Conservation (phyloP, 1,140 invertebrate species). For the Anoplolepis gracilipes region DNA sequence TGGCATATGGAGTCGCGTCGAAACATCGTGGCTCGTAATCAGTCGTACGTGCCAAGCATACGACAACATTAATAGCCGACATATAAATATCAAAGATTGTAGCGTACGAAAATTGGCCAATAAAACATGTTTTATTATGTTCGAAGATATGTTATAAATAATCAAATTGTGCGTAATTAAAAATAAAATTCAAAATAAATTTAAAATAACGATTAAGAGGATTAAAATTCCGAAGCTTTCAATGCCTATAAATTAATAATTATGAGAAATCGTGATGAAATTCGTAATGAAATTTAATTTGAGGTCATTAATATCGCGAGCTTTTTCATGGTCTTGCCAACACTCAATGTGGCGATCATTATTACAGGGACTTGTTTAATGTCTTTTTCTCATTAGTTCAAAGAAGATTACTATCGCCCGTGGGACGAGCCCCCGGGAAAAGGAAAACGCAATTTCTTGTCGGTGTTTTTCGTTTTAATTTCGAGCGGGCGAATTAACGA, state of each 20-base stretch:
- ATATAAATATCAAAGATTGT: conserved; percentile 39
- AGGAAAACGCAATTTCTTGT: conserved; percentile 64
- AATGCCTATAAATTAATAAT: background rate
- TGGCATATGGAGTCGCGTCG: background rate
- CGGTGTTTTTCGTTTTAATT: conserved; percentile 69
- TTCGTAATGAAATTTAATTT: background rate
- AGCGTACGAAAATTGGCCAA: conserved; percentile 22
- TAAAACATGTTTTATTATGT: no score
- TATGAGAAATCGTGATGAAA: background rate
- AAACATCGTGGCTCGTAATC: conserved; percentile 44
- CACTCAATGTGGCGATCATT: conserved; percentile 21
- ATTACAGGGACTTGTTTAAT: conserved; percentile 32
- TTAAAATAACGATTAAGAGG: no score
- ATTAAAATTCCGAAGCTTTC: no score
- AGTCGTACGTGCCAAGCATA: conserved; percentile 42
- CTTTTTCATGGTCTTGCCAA: background rate
- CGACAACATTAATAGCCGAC: conserved; percentile 17
- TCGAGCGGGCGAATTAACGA: conserved; percentile 63
- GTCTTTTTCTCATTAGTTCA: conserved; percentile 62
- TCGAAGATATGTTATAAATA: no score
- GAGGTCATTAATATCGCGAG: background rate
- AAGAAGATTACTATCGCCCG: conserved; percentile 51
- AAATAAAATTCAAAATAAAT: background rate
- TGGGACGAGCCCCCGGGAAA: conserved; percentile 22
- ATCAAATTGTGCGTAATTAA: background rate